These are phyloP conservation scores for Ochropacha duplaris DNA, from an alignment of 2,888 invertebrate species.

Conservation along the genomic window DNA sequence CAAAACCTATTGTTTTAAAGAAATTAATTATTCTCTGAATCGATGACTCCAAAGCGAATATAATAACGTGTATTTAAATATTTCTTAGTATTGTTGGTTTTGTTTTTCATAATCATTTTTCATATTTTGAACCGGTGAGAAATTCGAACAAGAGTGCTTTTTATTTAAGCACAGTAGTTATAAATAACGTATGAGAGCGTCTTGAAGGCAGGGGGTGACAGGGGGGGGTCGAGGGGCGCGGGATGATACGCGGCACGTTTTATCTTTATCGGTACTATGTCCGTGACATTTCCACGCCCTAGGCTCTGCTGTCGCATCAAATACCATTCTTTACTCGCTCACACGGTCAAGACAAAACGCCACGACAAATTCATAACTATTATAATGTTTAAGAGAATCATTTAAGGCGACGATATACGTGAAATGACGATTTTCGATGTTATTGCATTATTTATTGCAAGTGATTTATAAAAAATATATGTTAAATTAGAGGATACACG, in stretches of 20 bases:
- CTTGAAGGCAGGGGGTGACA: conserved; percentile 10
- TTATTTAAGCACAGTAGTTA: no score
- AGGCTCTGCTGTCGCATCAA: conserved; percentile 36
- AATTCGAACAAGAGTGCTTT: neutral
- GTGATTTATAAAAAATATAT: no score
- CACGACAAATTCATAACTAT: neutral
- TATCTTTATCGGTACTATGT: conserved; percentile 60
- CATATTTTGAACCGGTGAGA: neutral
- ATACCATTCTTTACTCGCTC: conserved; percentile 39
- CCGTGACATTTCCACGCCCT: conserved; percentile 73
- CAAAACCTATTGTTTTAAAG: neutral
- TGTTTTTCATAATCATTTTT: neutral
- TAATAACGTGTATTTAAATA: neutral
- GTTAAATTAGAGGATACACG: no score
- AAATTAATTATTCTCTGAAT: neutral
- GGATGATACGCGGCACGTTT: conserved; percentile 30
- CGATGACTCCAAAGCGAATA: neutral
- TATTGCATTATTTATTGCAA: no score
- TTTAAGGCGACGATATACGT: neutral
- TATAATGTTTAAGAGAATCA: neutral
- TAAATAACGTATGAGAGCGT: conserved; percentile 18
- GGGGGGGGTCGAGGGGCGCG: conserved; percentile 8
- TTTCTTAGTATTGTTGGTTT: neutral
- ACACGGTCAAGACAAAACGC: conserved; percentile 19
- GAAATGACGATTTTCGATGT: no score